Evolutionary conservation across 2,888 invertebrate genomes (phyloP), one percentile per base, ranked within the genome.

Genomic region (Drosophila borealis): DNA sequence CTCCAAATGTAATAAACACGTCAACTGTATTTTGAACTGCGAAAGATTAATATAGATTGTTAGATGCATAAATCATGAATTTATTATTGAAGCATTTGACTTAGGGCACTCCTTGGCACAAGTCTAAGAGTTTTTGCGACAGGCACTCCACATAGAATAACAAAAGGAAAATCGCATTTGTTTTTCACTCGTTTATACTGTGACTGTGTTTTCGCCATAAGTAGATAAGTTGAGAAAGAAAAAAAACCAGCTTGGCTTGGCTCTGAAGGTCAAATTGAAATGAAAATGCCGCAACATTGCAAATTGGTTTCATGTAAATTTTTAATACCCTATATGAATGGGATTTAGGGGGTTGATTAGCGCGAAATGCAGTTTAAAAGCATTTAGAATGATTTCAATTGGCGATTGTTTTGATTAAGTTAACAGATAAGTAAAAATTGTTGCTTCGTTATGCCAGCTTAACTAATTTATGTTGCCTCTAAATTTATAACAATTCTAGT

Each of bases 271-370:
- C 79, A 51, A 64, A 64, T 66, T 61, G 63, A 66, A 70, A 79
- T 68, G 73, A 78, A 75, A 78, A 78, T 78, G 65, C 75, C 59
- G 53, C 75, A 70, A 75, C 64, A 65, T 71, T 60, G 67, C 49
- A 70, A 75, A 78, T 77, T 77, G 66, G 65, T 63, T 66, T 66
- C 61, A 76, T 75, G 72, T 65, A 64, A 45, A 67, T 75, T 67
- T 57, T 1, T 17, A 19, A 71, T 75, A 75, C 76, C 54, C 76
- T 64, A 2, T 19, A 42, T 3, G 21, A 5, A n/a, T 1, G 6
- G 8, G 10, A 14, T 10, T n/a, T 13, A 14, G 10, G 5, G 14
- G 29, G 39, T 10, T 0, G 2, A 29, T 29, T 29, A 8, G 29
- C 8, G 8, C 29, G 29, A 29, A 29, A 29, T 21, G 4, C 21